Base-by-base conservation (phyloP, 2,113 vertebrate genomes). In the Chloroceryle aenea region DNA sequence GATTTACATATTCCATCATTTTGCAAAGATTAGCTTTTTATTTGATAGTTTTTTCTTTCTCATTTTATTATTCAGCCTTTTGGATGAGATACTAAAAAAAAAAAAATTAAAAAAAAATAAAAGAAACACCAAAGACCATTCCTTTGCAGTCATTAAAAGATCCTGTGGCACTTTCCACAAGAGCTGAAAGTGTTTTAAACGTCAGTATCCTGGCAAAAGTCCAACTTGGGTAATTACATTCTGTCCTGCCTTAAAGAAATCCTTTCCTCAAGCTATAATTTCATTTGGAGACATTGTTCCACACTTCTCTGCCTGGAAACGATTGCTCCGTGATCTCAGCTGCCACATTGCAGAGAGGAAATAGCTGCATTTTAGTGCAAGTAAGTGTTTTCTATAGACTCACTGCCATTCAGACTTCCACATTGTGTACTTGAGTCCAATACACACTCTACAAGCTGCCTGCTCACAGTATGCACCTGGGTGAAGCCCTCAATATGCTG, bases 1-100 rank as follows among this genome's bases (percentile, higher is more conserved):
- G 91, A 96, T 97, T 97, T 97, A 93, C 97, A 96, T 96, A 97
- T 94, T 92, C 89, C 85, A 93, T 94, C 95, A 87, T 85, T 97
- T 95, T 72, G 50, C 87, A 75, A 84, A 97, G 97, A 97, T 97
- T 97, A 97, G 82, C 80, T 96, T 89, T 94, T 96, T 78, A 96
- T 97, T 96, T 96, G 76, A 96, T 95, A 93, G 64, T 94, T 89
- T 68, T 64, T 84, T 82, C 55, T 59, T 81, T 92, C 89, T 83
- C 76, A 17, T 84, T 90, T 97, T 93, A 87, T 93, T 96, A 94
- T 95, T 91, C 91, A 56, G 77, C 56, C 36, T 90, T 87, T 92
- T 85, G 87, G 90, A 95, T 83, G 79, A 96, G 74, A 90, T 32
- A 62, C 68, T 94, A 85, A 48, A 47, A 42, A 23, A 50, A 91